Base-by-base conservation (phyloP, 2,888 invertebrate species). In the Actias luna region DNA sequence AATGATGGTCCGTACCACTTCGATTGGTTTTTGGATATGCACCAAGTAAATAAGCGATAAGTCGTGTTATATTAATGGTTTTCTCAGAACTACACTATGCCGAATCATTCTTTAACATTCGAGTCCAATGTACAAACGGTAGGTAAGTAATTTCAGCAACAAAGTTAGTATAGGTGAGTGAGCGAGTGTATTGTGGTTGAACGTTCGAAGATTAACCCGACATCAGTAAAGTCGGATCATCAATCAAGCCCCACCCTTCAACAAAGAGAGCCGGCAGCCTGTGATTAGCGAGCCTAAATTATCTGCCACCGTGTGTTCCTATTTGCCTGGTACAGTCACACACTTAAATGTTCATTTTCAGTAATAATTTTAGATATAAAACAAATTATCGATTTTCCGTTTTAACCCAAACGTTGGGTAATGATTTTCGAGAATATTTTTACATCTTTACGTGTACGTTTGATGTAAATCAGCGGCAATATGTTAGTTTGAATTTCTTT, bases 281-380 rank as follows among this genome's bases (percentile, higher is more conserved):
- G 85, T 88, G 88, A 88, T 89, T 88, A 89, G 86, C 82, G 76
- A 64, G 75, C 78, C 76, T 79, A 82, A 83, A 87, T 87, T 87
- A 88, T 87, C 86, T 83, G 74, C 80, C 70, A 72, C 70, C 70
- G 70, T 71, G 65, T 69, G 67, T 59, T 22, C 58, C 35, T 22
- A 12, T 16, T 12, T 55, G 55, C n/a, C 55, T 55, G 27, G 55
- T 55, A 55, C 55, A 55, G 14, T 55, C 55, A n/a, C 55, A 8
- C 16, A 3, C 55, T 55, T 55, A 12, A 55, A 29, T 55, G 22
- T 55, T 55, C 29, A n/a, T n/a, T 27, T 5, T 27, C 0, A 27
- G 22, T 50, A 5, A 25, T 25, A 25, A 25, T 25, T 5, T 27
- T 27, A 25, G n/a, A n/a, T n/a, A n/a, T n/a, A n/a, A n/a, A n/a